A percentile compares a stretch with the other conserved stretches of the same genome.
These are phyloP conservation scores for Brachypteracias leptosomus DNA, from an alignment of 2,113 vertebrate species.

Conservation along the genomic window DNA sequence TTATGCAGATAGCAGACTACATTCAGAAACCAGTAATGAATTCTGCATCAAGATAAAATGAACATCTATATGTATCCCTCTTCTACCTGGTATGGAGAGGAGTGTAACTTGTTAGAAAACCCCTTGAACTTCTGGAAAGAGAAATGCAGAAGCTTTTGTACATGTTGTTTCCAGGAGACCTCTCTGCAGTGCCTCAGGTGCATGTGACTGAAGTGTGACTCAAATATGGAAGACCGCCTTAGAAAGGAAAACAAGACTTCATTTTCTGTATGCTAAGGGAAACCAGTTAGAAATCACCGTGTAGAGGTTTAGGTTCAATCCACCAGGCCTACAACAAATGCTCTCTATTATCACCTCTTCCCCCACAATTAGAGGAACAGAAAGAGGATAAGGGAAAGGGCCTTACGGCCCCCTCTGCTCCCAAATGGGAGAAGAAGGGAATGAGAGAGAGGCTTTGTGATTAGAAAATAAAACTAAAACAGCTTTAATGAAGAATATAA, in stretches of 20 bases:
- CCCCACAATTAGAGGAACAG: too few species aligned
- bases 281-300: not conserved
- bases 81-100: not conserved
- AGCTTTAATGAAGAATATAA: too few species aligned
- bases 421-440: too few species aligned
- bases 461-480: too few species aligned
- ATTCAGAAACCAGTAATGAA: not conserved
- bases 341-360: too few species aligned
- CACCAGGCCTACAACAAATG: too few species aligned
- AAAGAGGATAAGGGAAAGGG: too few species aligned
- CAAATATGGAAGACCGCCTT: not conserved
- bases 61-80: accelerated
- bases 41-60: not conserved
- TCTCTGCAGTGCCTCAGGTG: not conserved
- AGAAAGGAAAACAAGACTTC: not conserved
- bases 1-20: not conserved
- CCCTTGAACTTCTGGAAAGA: not conserved
- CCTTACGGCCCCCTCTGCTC: too few species aligned
- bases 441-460: too few species aligned
- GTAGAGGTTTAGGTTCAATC: too few species aligned
- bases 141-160: not conserved
- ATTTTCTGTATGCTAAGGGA: not conserved
- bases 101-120: not conserved
- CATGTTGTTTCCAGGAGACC: not conserved
- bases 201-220: not conserved